Conservation (phyloP, 2,113 vertebrate species). For the Chelonoidis abingdonii region DNA sequence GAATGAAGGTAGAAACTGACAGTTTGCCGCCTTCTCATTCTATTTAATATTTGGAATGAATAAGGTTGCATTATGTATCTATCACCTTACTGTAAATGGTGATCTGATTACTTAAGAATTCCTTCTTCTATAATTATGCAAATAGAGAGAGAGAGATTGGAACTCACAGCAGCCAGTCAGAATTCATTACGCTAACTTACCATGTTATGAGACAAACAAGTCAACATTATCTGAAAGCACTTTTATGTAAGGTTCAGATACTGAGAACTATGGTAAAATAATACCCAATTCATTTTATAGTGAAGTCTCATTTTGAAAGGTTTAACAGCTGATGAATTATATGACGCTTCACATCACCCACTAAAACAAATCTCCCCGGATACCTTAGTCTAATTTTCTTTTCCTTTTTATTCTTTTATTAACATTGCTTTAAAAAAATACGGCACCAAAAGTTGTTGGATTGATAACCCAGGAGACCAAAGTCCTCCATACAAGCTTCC, state of each 20-base stretch:
- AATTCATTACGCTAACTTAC: neutral
- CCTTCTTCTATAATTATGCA: neutral
- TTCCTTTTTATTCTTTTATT: neutral
- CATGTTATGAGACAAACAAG: neutral
- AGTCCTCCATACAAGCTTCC: neutral
- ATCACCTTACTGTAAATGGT: neutral
- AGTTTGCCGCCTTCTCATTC: neutral
- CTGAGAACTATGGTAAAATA: neutral
- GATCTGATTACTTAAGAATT: conserved; percentile 8
- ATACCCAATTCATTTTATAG: neutral
- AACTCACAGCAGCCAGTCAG: neutral
- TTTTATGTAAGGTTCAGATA: neutral
- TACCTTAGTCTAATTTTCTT: neutral
- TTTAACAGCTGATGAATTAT: neutral
- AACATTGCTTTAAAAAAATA: neutral
- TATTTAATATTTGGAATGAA: conserved; percentile 10
- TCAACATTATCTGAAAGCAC: neutral
- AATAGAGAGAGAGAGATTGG: neutral
- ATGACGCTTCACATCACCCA: neutral
- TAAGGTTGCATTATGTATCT: neutral
- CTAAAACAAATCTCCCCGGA: neutral
- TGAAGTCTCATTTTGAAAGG: neutral
- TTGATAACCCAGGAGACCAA: neutral
- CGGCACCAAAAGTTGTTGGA: neutral
- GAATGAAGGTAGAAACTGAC: neutral